These are phyloP conservation scores for Agrochola lychnidis DNA, from an alignment of 2,888 invertebrate genomes.

Conservation along the genomic window DNA sequence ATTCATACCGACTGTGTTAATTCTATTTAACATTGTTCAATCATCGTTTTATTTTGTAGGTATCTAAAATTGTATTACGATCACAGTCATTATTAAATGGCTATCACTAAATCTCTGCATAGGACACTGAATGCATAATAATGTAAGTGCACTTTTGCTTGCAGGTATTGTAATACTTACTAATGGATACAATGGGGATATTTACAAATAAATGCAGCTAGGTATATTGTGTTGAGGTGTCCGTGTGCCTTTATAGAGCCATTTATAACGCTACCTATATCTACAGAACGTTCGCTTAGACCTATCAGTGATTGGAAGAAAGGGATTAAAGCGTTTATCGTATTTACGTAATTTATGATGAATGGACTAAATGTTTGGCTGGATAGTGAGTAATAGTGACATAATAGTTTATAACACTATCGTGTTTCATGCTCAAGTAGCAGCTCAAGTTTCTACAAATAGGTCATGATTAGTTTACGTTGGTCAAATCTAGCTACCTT, in stretches of 20 bases:
- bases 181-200: conserved; percentile 10
- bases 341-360: conserved; percentile 29
- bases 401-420: conserved; percentile 25
- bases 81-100: not conserved
- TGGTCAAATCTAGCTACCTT: conserved; percentile 11
- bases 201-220: conserved; percentile 26
- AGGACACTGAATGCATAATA: not conserved
- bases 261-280: not conserved
- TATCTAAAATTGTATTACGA: not conserved
- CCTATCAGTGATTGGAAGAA: conserved; percentile 25
- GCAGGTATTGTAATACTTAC: not conserved
- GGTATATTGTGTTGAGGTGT: not conserved
- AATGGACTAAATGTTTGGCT: conserved; percentile 18
- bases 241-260: not conserved
- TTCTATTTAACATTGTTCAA: conserved; percentile 2
- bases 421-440: conserved; percentile 10
- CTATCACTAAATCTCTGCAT: not conserved
- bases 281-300: conserved; percentile 21
- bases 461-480: conserved; percentile 1
- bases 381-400: conserved; percentile 16
- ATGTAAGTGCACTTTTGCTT: not conserved
- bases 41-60: not conserved
- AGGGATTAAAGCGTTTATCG: conserved; percentile 22
- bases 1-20: not conserved
- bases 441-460: conserved; percentile 26